Evolutionary conservation across 2,797 vertebrate species (phyloP).

Genomic region (Amblyopsis hoosieri): DNA sequence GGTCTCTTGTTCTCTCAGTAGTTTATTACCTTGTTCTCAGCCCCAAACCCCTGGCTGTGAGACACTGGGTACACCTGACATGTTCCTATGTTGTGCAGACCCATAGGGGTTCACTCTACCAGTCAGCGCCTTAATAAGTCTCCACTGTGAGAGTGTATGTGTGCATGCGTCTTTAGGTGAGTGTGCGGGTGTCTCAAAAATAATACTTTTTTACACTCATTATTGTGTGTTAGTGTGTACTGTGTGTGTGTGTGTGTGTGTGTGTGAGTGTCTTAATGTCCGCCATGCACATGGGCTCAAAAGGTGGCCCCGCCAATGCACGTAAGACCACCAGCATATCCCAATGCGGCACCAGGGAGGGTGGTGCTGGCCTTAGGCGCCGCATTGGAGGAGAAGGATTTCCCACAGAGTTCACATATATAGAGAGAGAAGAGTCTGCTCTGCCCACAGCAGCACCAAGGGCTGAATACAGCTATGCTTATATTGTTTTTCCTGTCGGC

Average conservation of each 20-base stretch:
- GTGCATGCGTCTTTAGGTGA: constrained; percentile 13
- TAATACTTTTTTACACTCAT: background rate
- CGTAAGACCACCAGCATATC: too few relatives aligned
- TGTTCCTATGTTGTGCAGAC: constrained; percentile 40
- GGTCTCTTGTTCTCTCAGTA: constrained; percentile 7
- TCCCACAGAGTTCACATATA: too few relatives aligned
- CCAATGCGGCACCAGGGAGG: too few relatives aligned
- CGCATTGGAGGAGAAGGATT: too few relatives aligned
- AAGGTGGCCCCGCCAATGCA: too few relatives aligned
- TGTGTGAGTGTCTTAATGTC: too few relatives aligned
- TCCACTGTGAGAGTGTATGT: constrained; percentile 22
- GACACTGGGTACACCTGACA: constrained; percentile 42
- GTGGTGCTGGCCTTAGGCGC: too few relatives aligned
- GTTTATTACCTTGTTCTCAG: constrained; percentile 38
- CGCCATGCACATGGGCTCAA: too few relatives aligned
- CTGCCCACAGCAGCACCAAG: too few relatives aligned
- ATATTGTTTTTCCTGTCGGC: too few relatives aligned
- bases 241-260: background rate
- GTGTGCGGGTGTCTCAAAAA: background rate
- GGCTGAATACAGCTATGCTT: too few relatives aligned
- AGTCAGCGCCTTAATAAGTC: constrained; percentile 48
- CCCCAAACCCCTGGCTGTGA: constrained; percentile 32
- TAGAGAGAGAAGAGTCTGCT: too few relatives aligned
- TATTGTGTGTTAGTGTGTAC: constrained; percentile 1
- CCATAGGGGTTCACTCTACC: constrained; percentile 37